Percentiles rank a stretch among this genome's conserved stretches.
These are phyloP conservation scores for Sebastes kiyomatsui DNA, from an alignment of 2,797 vertebrate genomes.

Conservation along the genomic window DNA sequence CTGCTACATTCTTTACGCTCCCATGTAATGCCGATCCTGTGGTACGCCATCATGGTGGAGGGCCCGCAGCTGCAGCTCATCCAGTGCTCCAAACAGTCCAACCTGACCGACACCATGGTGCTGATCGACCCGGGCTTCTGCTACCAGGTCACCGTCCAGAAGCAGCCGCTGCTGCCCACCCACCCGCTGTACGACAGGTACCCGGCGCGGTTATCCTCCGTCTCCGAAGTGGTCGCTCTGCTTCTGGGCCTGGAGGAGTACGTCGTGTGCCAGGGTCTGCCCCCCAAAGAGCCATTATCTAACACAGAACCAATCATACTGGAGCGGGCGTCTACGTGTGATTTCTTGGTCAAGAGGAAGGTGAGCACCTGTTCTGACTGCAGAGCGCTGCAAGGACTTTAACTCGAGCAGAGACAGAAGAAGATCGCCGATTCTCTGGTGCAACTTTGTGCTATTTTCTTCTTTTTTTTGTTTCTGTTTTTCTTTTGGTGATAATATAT, in stretches of 20 bases:
- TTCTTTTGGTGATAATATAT: not conserved
- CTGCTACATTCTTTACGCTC: conserved; percentile 73
- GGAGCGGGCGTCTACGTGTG: conserved; percentile 80
- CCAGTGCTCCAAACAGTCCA: conserved; percentile 83
- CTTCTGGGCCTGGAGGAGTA: conserved; percentile 81
- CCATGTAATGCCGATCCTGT: conserved; percentile 75
- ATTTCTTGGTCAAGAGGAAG: conserved; percentile 78
- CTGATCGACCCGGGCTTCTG: conserved; percentile 79
- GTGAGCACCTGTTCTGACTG: conserved; percentile 74
- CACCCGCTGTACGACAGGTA: conserved; percentile 79
- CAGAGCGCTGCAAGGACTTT: conserved; percentile 46
- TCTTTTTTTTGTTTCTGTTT: not conserved
- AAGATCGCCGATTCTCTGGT: not conserved
- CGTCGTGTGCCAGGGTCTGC: conserved; percentile 78
- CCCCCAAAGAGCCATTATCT: conserved; percentile 8
- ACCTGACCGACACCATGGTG: conserved; percentile 81
- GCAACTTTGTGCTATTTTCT: conserved; percentile 16
- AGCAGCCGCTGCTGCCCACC: conserved; percentile 82
- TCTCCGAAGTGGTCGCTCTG: conserved; percentile 70
- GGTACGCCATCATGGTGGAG: conserved; percentile 81
- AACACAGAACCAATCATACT: conserved; percentile 67
- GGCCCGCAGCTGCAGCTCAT: conserved; percentile 83
- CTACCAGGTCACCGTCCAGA: conserved; percentile 82
- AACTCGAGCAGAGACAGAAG: not conserved
- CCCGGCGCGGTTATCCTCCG: conserved; percentile 60